Evolutionary conservation across 1,140 invertebrate species (phyloP).

Genomic region (Cydia fagiglandana): DNA sequence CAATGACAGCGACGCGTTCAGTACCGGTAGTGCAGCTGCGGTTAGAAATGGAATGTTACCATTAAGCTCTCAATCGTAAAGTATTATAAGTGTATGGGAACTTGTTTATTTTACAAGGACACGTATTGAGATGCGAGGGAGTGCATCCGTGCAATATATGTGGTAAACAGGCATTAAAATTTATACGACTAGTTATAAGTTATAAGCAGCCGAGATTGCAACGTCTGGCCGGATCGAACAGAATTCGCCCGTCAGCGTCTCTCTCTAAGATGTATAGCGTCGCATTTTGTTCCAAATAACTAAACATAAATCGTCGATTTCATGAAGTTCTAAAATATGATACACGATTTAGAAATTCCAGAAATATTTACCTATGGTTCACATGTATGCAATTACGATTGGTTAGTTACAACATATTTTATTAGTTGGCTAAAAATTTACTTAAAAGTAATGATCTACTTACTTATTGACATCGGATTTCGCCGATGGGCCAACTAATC

Average conservation of each 20-base stretch:
- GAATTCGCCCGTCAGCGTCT: slow-evolving; percentile 2
- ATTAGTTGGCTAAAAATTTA: too few relatives aligned
- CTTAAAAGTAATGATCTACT: too few relatives aligned
- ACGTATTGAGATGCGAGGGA: background rate
- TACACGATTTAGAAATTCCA: background rate
- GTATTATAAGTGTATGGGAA: background rate
- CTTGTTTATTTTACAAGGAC: background rate
- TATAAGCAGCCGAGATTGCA: slow-evolving; percentile 21
- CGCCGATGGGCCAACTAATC: too few relatives aligned
- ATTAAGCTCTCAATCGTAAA: too few relatives aligned
- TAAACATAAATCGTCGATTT: background rate
- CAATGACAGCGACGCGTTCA: too few relatives aligned
- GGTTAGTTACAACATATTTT: too few relatives aligned
- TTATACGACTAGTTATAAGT: slow-evolving; percentile 24
- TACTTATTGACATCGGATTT: too few relatives aligned
- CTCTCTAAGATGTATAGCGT: slow-evolving; percentile 8
- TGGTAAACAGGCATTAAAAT: slow-evolving; percentile 27
- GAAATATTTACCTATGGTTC: background rate
- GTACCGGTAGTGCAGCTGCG: too few relatives aligned
- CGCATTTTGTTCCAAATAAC: background rate
- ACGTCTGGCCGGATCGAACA: slow-evolving; percentile 3
- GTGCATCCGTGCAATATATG: slow-evolving; percentile 19
- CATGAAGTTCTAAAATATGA: background rate
- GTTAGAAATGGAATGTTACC: too few relatives aligned
- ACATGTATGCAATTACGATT: too few relatives aligned